These are phyloP conservation scores for Ichneumoninae sp. DNA, from an alignment of 2,888 invertebrate species.

Conservation along the genomic window DNA sequence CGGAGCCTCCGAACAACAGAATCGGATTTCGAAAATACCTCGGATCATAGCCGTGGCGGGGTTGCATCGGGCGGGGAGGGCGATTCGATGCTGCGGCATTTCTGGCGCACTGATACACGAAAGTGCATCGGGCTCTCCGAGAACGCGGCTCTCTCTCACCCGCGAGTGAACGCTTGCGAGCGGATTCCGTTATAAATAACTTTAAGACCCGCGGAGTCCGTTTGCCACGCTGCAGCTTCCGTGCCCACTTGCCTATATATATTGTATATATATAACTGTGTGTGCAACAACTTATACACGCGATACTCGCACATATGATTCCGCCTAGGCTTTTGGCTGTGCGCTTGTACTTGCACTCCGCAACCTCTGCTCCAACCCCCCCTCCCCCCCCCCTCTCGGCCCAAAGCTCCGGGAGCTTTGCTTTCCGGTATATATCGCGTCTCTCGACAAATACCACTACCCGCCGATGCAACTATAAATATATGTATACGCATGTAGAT, in stretches of 20 bases:
- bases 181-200: slow-evolving; percentile 78
- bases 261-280: slow-evolving; percentile 14
- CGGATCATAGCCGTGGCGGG: slow-evolving; percentile 12
- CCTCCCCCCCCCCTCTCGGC: background rate
- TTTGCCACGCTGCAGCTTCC: slow-evolving; percentile 45
- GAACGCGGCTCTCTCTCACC: slow-evolving; percentile 19
- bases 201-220: slow-evolving; percentile 67
- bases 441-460: slow-evolving; percentile 11
- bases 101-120: slow-evolving; percentile 51
- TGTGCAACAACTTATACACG: slow-evolving; percentile 15
- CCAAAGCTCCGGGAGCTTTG: slow-evolving; percentile 1
- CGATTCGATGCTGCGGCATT: slow-evolving; percentile 29
- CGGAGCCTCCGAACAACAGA: slow-evolving; percentile 6
- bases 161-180: slow-evolving; percentile 40
- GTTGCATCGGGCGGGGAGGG: slow-evolving; percentile 6
- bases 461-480: background rate
- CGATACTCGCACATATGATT: slow-evolving; percentile 44
- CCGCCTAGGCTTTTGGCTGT: slow-evolving; percentile 5
- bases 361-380: slow-evolving; percentile 18
- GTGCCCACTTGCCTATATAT: slow-evolving; percentile 27
- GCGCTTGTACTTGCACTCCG: background rate
- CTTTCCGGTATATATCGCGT: background rate
- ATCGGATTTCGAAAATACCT: slow-evolving; percentile 56
- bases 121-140: slow-evolving; percentile 51
- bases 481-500: background rate